Evolutionary conservation across 2,113 vertebrate species (phyloP), one percentile per base, ranked within the genome.

Genomic region (Chauna torquata): DNA sequence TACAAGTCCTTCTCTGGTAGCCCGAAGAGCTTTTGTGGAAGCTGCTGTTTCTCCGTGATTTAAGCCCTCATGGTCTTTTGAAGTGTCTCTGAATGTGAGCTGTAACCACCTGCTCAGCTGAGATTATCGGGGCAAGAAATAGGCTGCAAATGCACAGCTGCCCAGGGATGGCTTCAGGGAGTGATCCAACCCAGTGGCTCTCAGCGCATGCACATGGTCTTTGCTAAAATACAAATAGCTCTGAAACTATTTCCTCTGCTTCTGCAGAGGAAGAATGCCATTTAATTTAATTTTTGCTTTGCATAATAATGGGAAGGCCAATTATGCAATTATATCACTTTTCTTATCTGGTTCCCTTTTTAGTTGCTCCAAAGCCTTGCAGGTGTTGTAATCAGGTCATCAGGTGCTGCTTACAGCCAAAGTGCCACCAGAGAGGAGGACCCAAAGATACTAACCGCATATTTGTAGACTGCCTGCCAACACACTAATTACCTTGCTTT

Each of bases 61-160:
- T 57, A 61, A 82, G 76, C 4, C 55, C 32, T 89, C 0, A 0
- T 15, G 65, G n/a, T 82, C 47, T 32, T 45, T 47, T 42, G 42
- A 86, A 71, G 24, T 23, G 36, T 23, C 2, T 2, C 44, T 54
- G 58, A 55, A 11, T 15, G 45, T 86, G 19, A 70, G 23, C 44
- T 3, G 2, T 49, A 22, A 9, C 8, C 14, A 8, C 47, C 23
- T 1, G 1, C 23, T 15, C 3, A 2, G 28, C 0, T 49, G 36
- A 78, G 59, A 52, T 6, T 54, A 77, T 17, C 55, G 55, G 30
- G 36, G 15, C 62, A 62, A 55, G 47, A 59, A 24, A 47, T 11
- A 44, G 58, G 10, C n/a, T 86, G 81, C 6, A 77, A 42, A 72
- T 10, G 17, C 20, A 45, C 62, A 75, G n/a, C 66, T 90, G 50